A percentile compares a stretch with the other conserved stretches of the same genome.
These are phyloP conservation scores for Altica lythri DNA, from an alignment of 2,888 invertebrate species.

Conservation along the genomic window DNA sequence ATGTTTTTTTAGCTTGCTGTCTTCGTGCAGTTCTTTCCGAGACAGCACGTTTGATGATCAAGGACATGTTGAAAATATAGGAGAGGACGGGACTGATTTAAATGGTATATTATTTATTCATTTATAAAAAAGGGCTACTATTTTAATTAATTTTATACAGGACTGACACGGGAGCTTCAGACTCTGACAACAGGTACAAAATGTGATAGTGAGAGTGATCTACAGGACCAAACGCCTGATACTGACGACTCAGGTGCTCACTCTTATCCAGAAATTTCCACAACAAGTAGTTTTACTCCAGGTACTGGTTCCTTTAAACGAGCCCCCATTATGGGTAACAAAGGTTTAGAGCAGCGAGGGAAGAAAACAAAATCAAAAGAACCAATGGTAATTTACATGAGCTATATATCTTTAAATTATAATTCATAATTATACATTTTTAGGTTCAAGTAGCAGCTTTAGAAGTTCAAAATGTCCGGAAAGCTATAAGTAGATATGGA, in stretches of 20 bases:
- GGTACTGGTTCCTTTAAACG: slow-evolving; percentile 62
- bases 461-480: slow-evolving; percentile 93
- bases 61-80: slow-evolving; percentile 61
- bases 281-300: slow-evolving; percentile 55
- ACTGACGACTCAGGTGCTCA: slow-evolving; percentile 71
- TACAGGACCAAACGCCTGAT: slow-evolving; percentile 73
- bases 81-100: slow-evolving; percentile 62
- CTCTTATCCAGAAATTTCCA: slow-evolving; percentile 59
- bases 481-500: slow-evolving; percentile 93
- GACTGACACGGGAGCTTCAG: slow-evolving; percentile 58
- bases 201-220: slow-evolving; percentile 71
- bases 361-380: slow-evolving; percentile 63
- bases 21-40: slow-evolving; percentile 84
- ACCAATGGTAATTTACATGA: slow-evolving; percentile 46
- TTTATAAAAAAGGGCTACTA: too few species aligned
- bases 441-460: slow-evolving; percentile 85
- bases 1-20: slow-evolving; percentile 79
- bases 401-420: not conserved
- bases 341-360: slow-evolving; percentile 65
- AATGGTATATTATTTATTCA: slow-evolving; percentile 52
- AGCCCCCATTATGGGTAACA: slow-evolving; percentile 65
- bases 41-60: slow-evolving; percentile 79
- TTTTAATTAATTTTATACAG: slow-evolving; percentile 40
- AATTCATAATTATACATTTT: slow-evolving; percentile 45
- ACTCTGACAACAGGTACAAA: slow-evolving; percentile 59